Base-by-base conservation (phyloP, 2,888 invertebrate species). In the Thysanoteuthis rhombus region DNA sequence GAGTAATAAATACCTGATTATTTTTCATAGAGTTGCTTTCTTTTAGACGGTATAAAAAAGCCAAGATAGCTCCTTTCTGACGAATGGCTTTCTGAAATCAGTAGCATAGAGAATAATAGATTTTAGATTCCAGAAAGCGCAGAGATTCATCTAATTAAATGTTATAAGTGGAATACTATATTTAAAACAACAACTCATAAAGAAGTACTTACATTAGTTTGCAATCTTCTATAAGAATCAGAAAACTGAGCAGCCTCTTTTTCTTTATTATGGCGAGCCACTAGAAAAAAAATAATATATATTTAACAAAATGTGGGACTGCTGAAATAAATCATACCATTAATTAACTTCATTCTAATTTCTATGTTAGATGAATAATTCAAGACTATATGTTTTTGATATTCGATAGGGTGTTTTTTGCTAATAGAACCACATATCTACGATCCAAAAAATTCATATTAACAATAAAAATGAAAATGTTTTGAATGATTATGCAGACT, bases 221-320 rank as follows among this genome's bases (percentile, higher is more conserved):
- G 97, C 22, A 97, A 96, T 94, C 97, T 97, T 92, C 97, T 96
- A 94, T 97, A 97, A 90, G 97, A 95, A 93, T 97, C 97, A 32
- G 96, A 96, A 95, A 97, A 97, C 5, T 95, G 95, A 32, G 96
- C 96, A 12, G 97, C 97, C 95, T 97, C 97, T 94, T 96, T 96
- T 89, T 97, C 97, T 94, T 96, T 95, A 0, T 96, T 95, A 94
- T 96, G 95, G 92, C 96, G 94, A 22, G 96, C 95, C 95, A 97
- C 97, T 97, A 95, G 19, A n/a, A 2, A 75, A n/a, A n/a, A n/a
- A 75, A 75, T 36, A 36, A 36, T 12, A 75, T 10, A 75, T n/a
- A 0, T 75, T 75, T 75, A 75, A 75, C 75, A 75, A 75, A 75
- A 75, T 75, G 12, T 6, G n/a, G n/a, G 28, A 58, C 22, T 42